Percentiles rank a stretch among this genome's conserved stretches.
phyloP scores from a whole-genome alignment of 2,888 invertebrate genomes.

The Seira ritae region DNA sequence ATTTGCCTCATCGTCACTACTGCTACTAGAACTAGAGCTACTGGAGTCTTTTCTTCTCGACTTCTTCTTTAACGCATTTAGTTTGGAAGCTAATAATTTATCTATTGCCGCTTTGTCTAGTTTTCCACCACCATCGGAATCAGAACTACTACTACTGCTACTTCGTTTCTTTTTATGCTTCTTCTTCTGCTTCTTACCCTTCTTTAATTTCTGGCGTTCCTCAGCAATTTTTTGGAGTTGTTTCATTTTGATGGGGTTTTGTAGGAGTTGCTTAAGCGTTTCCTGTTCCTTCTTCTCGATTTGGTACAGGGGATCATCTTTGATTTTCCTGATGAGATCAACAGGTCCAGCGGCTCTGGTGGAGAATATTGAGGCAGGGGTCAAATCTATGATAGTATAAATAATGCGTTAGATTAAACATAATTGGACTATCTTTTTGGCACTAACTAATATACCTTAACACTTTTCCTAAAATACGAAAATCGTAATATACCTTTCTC shows the following conservation, averaged over 20 bases:
- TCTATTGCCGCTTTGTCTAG: constrained; percentile 77
- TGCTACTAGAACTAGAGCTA: constrained; percentile 73
- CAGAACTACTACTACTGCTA: constrained; percentile 76
- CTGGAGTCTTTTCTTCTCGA: constrained; percentile 75
- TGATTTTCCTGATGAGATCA: constrained; percentile 90
- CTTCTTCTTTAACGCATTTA: constrained; percentile 78
- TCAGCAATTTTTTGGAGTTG: constrained; percentile 86
- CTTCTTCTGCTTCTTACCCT: constrained; percentile 55
- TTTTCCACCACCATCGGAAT: constrained; percentile 56
- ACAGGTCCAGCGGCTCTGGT: constrained; percentile 81
- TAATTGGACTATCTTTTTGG: too few relatives aligned
- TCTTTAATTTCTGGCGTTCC: constrained; percentile 32
- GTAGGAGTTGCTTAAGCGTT: constrained; percentile 87
- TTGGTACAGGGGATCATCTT: constrained; percentile 94
- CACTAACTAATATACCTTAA: too few relatives aligned
- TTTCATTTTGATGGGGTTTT: constrained; percentile 94
- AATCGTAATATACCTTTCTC: constrained; percentile 69
- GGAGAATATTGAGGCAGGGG: constrained; percentile 71
- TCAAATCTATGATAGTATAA: constrained; percentile 75
- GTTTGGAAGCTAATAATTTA: constrained; percentile 83
- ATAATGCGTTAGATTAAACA: background rate
- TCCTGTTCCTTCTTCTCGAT: constrained; percentile 95
- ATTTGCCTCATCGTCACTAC: constrained; percentile 71
- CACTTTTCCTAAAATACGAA: too few relatives aligned
- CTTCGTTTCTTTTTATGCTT: constrained; percentile 76